Evolutionary conservation across 35 echinoderm and acorn worm genomes (phyloP).

Genomic region (Holothuria glaberrima): DNA sequence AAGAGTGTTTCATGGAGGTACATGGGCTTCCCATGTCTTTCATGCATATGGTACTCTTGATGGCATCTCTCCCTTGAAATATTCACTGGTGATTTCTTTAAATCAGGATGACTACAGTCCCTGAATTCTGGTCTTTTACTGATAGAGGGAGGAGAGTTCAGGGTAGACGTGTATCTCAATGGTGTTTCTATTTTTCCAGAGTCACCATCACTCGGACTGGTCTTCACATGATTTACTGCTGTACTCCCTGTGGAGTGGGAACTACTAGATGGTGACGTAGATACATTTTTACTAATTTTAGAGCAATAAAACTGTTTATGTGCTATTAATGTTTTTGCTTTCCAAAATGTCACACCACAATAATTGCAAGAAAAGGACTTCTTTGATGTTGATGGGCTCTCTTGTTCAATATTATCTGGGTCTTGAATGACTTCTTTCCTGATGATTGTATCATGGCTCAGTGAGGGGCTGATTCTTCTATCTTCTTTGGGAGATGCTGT

Average conservation of each 20-base stretch:
- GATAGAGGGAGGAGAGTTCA: neutral
- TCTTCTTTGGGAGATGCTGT: neutral
- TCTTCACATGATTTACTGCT: no score
- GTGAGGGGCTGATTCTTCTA: no score
- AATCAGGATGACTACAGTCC: no score
- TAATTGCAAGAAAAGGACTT: slow-evolving; percentile 40
- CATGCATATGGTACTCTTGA: neutral
- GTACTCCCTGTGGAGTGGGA: neutral
- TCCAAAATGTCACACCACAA: slow-evolving; percentile 53
- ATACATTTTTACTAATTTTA: neutral
- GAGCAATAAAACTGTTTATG: slow-evolving; percentile 64
- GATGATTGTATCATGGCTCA: no score
- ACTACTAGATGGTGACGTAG: no score
- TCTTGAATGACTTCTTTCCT: neutral
- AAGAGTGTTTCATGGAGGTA: neutral
- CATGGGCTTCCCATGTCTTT: neutral
- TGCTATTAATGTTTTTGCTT: slow-evolving; percentile 55
- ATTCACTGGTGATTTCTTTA: neutral
- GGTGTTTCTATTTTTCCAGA: no score
- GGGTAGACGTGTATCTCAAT: no score
- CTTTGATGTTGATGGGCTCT: neutral
- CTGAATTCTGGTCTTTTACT: neutral
- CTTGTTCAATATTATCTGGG: neutral
- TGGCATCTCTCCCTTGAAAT: neutral
- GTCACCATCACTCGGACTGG: no score